Evolutionary conservation across 1,140 invertebrate species (phyloP).

Genomic region (Callitettix versicolor): DNA sequence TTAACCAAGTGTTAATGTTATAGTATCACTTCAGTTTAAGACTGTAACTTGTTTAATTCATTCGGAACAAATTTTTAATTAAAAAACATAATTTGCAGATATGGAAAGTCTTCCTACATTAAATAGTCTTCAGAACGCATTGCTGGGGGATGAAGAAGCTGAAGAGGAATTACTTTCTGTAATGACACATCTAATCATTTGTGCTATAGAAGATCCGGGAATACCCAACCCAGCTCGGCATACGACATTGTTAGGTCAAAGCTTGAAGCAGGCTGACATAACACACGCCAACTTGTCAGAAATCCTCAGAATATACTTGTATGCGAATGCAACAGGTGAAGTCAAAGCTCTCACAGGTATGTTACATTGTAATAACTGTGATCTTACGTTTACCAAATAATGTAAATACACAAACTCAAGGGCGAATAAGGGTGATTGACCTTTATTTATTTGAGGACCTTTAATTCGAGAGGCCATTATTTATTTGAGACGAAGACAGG

Average conservation of each 20-base stretch:
- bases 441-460: too few relatives aligned
- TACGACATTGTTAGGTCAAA: constrained; percentile 80
- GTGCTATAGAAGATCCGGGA: constrained; percentile 89
- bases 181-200: constrained; percentile 79
- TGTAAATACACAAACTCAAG: too few relatives aligned
- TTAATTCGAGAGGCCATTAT: not conserved
- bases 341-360: constrained; percentile 65
- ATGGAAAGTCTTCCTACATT: constrained; percentile 78
- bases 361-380: constrained; percentile 6
- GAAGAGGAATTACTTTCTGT: constrained; percentile 82
- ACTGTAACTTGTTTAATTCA: too few relatives aligned
- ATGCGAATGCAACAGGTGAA: constrained; percentile 74
- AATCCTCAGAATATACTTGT: constrained; percentile 78
- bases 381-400: too few relatives aligned
- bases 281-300: constrained; percentile 87
- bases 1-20: too few relatives aligned
- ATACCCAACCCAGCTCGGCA: constrained; percentile 79
- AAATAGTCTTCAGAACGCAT: constrained; percentile 72
- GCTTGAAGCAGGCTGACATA: constrained; percentile 81
- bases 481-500: too few relatives aligned
- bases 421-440: too few relatives aligned
- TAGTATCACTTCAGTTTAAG: too few relatives aligned
- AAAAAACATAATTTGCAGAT: constrained; percentile 38
- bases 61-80: too few relatives aligned
- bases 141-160: constrained; percentile 65